Conservation (phyloP, 1,140 invertebrate genomes). For the Laodelphax striatellus region DNA sequence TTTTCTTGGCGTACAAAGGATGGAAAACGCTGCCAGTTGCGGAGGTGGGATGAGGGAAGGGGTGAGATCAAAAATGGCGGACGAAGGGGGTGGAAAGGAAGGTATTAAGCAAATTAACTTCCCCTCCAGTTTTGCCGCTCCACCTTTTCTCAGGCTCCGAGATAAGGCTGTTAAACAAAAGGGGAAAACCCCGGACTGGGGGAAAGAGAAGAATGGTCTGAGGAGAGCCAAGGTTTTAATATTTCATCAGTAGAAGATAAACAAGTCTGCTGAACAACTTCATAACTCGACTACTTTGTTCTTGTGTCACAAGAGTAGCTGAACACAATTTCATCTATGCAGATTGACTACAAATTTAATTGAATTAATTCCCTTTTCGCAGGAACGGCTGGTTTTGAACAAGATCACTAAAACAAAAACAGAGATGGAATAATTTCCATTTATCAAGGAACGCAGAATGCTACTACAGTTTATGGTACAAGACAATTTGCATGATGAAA, state of each 20-base stretch:
- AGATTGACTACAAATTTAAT: too few species aligned
- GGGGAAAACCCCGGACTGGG: background rate
- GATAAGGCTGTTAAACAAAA: slow-evolving; percentile 1
- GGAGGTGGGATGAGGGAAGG: background rate
- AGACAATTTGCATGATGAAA: background rate
- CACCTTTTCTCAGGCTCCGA: background rate
- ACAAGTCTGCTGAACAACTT: background rate
- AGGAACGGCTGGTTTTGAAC: too few species aligned
- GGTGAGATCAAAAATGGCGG: background rate
- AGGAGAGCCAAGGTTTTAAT: background rate
- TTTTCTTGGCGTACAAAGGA: too few species aligned
- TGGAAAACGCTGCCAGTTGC: too few species aligned
- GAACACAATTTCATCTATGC: too few species aligned
- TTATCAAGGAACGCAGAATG: too few species aligned
- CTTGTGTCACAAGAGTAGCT: too few species aligned
- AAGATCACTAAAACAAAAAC: too few species aligned
- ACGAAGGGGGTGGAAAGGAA: background rate
- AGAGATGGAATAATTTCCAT: too few species aligned
- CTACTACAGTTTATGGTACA: background rate
- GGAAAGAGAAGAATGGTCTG: background rate
- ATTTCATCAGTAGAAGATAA: background rate
- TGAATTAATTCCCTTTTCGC: too few species aligned
- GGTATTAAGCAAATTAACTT: slow-evolving; percentile 2
- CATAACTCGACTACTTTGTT: too few species aligned
- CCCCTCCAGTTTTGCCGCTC: background rate